These are phyloP conservation scores for Cheilosia vulpina DNA, from an alignment of 2,888 invertebrate genomes.

Conservation along the genomic window DNA sequence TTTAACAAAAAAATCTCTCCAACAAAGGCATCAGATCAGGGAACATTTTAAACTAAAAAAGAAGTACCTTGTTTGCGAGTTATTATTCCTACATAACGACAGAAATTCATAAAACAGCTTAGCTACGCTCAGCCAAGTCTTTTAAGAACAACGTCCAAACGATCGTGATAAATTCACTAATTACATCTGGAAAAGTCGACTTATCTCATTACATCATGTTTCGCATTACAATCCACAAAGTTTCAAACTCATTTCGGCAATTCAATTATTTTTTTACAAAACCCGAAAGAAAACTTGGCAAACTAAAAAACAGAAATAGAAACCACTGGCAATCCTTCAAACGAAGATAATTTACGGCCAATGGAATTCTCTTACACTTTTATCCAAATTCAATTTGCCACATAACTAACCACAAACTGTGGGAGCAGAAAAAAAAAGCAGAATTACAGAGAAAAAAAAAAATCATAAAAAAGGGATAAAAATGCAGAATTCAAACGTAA, in stretches of 20 bases:
- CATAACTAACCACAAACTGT: conserved; percentile 68
- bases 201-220: conserved; percentile 52
- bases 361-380: conserved; percentile 61
- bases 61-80: too few species aligned
- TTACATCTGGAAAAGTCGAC: neutral
- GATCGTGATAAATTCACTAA: conserved; percentile 5
- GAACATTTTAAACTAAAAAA: too few species aligned
- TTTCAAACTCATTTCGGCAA: conserved; percentile 56
- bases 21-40: too few species aligned
- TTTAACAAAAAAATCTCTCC: too few species aligned
- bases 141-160: too few species aligned
- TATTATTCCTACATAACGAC: too few species aligned
- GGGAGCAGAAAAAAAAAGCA: conserved; percentile 7
- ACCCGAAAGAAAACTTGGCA: conserved; percentile 1
- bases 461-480: conserved; percentile 36
- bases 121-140: too few species aligned
- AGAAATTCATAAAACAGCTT: too few species aligned
- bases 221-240: conserved; percentile 50
- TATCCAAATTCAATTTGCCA: conserved; percentile 72
- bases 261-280: conserved; percentile 56
- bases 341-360: conserved; percentile 64
- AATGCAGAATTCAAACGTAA: conserved; percentile 61
- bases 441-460: conserved; percentile 41
- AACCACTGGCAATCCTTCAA: conserved; percentile 53
- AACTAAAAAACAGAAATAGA: conserved; percentile 4